Evolutionary conservation across 2,888 invertebrate species (phyloP), one percentile per base, ranked within the genome.

Genomic region (Protonemura montana): DNA sequence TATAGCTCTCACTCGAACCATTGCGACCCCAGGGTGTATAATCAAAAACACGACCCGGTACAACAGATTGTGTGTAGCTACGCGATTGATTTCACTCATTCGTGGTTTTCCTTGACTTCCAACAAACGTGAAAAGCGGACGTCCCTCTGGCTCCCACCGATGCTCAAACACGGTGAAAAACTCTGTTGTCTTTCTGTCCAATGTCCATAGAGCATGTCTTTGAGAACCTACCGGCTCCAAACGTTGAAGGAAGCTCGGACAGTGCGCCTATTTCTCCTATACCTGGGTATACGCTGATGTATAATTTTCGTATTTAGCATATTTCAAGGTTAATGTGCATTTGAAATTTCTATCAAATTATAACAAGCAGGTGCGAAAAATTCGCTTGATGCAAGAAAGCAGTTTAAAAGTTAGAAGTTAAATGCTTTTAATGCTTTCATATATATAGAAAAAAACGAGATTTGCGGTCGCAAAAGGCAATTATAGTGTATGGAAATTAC

Each of bases 101-200:
- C 59, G 59, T 59, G 59, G 59, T 59, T 59, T 59, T 59, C 59
- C 59, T 59, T 59, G 59, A 59, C 59, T 59, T 16, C 59, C 21
- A 16, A 59, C 59, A 59, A 59, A 59, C 59, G 59, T 59, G 59
- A 59, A 59, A 59, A 59, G 59, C 59, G 59, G 59, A 59, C 59
- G 59, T 59, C 59, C 59, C 59, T 59, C 1, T 13, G 59, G 59
- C 59, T 59, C 59, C 59, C 59, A 59, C 59, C 59, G 59, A 59
- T 59, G 2, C 59, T 7, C 59, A 59, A 59, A 59, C 59, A 59
- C 59, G 59, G 1, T 59, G 59, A 59, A 59, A 59, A 59, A 59
- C 59, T 10, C 59, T 41, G 41, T 59, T 59, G 59, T 59, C 59
- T 59, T 10, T 59, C 21, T 59, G 59, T 59, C 59, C 59, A 59